phyloP scores from a whole-genome alignment of 2,113 vertebrate species.

The Mirza zaza region DNA sequence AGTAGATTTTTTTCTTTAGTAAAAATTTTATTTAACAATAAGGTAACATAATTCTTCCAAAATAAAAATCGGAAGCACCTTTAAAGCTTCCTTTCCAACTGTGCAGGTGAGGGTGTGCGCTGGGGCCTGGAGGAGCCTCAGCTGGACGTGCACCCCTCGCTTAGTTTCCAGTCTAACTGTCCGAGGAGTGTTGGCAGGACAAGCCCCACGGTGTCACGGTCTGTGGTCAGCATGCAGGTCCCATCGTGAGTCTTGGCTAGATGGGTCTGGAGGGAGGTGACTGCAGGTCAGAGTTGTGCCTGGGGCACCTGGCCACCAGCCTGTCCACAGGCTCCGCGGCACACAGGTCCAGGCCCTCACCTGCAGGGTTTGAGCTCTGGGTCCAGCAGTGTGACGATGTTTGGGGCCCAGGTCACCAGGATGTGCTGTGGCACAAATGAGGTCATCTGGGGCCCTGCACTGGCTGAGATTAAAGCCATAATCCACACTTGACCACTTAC shows the following conservation, averaged over 20 bases:
- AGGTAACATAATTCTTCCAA: background rate
- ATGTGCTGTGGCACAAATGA: background rate
- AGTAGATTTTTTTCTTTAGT: background rate
- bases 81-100: background rate
- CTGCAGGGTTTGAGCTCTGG: no score
- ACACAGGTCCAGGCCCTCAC: background rate
- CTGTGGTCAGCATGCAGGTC: background rate
- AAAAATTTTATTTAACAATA: background rate
- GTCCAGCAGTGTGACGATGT: background rate
- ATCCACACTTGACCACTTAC: background rate
- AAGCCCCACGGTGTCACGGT: background rate
- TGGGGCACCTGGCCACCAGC: background rate
- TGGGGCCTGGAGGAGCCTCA: no score
- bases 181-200: background rate
- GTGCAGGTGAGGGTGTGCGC: no score
- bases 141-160: no score
- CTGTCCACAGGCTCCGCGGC: background rate
- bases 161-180: background rate
- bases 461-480: background rate
- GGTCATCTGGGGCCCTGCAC: background rate
- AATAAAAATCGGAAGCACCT: background rate
- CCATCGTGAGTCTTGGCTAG: background rate
- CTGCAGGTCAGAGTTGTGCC: background rate
- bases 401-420: background rate
- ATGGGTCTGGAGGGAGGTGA: background rate